Evolutionary conservation across 1,140 invertebrate genomes (phyloP), one percentile per base, ranked within the genome.

Genomic region (Cherax quadricarinatus): DNA sequence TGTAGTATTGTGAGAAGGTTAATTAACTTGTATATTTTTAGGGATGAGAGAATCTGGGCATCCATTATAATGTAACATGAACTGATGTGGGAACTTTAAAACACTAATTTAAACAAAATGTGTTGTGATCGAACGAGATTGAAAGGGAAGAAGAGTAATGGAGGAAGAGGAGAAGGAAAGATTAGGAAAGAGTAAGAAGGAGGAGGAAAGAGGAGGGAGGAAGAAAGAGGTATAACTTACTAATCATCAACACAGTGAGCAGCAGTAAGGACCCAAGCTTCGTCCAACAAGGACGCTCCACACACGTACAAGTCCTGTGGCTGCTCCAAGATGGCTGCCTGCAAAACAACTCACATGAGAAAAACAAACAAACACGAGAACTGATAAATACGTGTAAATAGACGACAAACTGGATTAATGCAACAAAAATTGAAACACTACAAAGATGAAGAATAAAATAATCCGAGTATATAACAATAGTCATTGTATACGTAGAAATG

Each of bases 241-340:
- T 95, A 96, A 73, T 95, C 95, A 91, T 95, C 94, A 2, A 96
- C 95, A 94, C 96, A 96, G 94, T 96, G 96, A 30, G 96, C 96
- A n/a, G 96, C 96, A 9, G 96, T 96, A n/a, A 96, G 92, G 6
- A 96, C 94, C 94, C 96, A 96, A 48, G 95, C 94, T 87, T 95
- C 94, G 73, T 95, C 95, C 49, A 96, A 94, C 57, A 96, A 95
- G 3, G 96, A 95, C 0, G 96, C 96, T 1, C 96, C 96, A 94
- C 96, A 96, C 21, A 95, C 94, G 90, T 96, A 96, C 62, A 96
- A 92, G 89, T 95, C 95, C 88, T 95, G 94, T 1, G 93, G 94
- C 84, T 94, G 95, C 88, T 96, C 95, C 91, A 96, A 93, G 87
- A 96, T 94, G 10, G 95, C 95, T 2, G 95, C 95, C 95, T 96